phyloP scores from a whole-genome alignment of 1,140 invertebrate species.

The Pseudomyrmex flavicornis region DNA sequence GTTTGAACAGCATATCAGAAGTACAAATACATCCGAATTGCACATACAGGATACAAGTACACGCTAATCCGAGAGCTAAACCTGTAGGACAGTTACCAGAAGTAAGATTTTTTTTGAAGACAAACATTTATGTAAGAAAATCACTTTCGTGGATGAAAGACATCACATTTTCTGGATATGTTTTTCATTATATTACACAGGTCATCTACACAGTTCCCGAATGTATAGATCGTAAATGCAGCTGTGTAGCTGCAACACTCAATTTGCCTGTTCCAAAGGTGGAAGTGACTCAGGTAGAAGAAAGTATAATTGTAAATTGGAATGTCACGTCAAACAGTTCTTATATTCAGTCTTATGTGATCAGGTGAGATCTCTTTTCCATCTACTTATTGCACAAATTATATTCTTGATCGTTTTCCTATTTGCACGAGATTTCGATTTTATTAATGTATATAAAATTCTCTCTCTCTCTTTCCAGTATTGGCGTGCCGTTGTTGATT shows the following conservation, averaged over 20 bases:
- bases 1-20: conserved; percentile 70
- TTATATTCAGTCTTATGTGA: conserved; percentile 67
- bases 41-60: conserved; percentile 77
- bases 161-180: conserved; percentile 26
- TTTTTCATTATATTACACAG: conserved; percentile 59
- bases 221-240: conserved; percentile 74
- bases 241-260: conserved; percentile 62
- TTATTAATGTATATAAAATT: conserved; percentile 44
- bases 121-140: too few species aligned
- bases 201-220: conserved; percentile 76
- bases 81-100: conserved; percentile 35
- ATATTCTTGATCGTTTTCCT: background rate
- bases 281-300: conserved; percentile 41
- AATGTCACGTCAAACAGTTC: conserved; percentile 55
- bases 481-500: conserved; percentile 74
- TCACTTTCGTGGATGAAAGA: background rate
- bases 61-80: conserved; percentile 78
- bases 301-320: conserved; percentile 75
- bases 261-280: conserved; percentile 71
- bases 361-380: conserved; percentile 73
- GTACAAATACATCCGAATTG: conserved; percentile 76
- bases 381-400: background rate
- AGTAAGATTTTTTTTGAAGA: conserved; percentile 40
- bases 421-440: background rate
- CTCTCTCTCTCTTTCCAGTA: conserved; percentile 54